Conservation (phyloP, 2,888 invertebrate species). For the Noctua janthina region DNA sequence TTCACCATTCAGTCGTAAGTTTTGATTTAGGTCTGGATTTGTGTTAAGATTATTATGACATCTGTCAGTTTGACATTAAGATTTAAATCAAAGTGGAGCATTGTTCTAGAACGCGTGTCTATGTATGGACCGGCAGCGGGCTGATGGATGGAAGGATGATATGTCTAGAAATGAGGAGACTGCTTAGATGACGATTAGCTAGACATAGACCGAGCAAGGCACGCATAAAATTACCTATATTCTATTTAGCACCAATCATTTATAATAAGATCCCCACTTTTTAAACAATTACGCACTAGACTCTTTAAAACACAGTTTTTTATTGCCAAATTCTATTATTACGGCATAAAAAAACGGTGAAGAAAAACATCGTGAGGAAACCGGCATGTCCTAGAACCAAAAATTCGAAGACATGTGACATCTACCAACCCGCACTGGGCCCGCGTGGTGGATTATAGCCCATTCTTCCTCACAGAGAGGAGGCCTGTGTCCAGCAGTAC, state of each 20-base stretch:
- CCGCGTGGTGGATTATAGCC: too few relatives aligned
- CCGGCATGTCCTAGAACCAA: too few relatives aligned
- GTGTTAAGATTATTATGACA: conserved; percentile 10
- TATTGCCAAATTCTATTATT: too few relatives aligned
- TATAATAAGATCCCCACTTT: not conserved
- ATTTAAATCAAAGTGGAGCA: conserved; percentile 11
- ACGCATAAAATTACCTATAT: not conserved
- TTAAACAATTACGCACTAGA: too few relatives aligned
- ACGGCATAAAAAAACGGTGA: too few relatives aligned
- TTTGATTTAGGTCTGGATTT: conserved; percentile 4
- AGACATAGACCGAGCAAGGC: not conserved
- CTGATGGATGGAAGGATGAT: not conserved
- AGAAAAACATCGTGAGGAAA: too few relatives aligned
- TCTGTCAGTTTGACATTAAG: conserved; percentile 8
- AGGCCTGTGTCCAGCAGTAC: too few relatives aligned
- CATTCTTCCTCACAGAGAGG: too few relatives aligned
- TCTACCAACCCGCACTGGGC: too few relatives aligned
- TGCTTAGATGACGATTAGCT: not conserved
- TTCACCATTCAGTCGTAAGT: not conserved
- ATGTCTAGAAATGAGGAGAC: not conserved
- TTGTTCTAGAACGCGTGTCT: not conserved
- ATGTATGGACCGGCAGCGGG: not conserved
- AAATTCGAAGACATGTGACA: too few relatives aligned
- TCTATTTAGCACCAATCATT: not conserved
- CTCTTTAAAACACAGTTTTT: too few relatives aligned